Percentiles rank a stretch among this genome's conserved stretches.
These are phyloP conservation scores for Mellilla xanthometata DNA, from an alignment of 2,888 invertebrate species.

Conservation along the genomic window DNA sequence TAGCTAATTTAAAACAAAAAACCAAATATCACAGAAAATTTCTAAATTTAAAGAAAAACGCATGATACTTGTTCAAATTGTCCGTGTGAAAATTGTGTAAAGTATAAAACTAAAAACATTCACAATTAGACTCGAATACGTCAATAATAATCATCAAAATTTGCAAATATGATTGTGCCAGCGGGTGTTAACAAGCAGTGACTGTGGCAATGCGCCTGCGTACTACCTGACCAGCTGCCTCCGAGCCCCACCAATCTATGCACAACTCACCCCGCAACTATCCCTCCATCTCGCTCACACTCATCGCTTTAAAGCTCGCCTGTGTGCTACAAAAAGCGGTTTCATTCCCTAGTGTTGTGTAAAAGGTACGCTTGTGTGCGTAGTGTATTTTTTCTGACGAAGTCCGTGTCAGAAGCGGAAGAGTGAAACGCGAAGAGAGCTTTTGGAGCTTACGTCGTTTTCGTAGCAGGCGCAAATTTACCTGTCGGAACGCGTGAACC, in stretches of 20 bases:
- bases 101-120: conserved; percentile 3
- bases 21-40: too few relatives aligned
- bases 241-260: conserved; percentile 66
- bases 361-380: conserved; percentile 58
- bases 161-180: conserved; percentile 66
- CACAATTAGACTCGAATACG: conserved; percentile 4
- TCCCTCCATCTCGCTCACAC: conserved; percentile 67
- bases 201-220: conserved; percentile 68
- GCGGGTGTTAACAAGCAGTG: conserved; percentile 75
- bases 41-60: too few relatives aligned
- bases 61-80: too few relatives aligned
- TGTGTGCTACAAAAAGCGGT: conserved; percentile 77
- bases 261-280: conserved; percentile 67
- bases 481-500: conserved; percentile 84
- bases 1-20: too few relatives aligned
- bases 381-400: conserved; percentile 74
- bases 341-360: conserved; percentile 60
- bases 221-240: conserved; percentile 80
- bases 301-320: conserved; percentile 60
- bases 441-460: conserved; percentile 64
- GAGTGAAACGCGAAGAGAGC: conserved; percentile 52
- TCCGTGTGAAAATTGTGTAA: neutral
- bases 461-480: conserved; percentile 61
- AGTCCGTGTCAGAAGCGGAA: conserved; percentile 56
- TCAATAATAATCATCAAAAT: conserved; percentile 50